These are phyloP conservation scores for Myotis brandtii DNA, from an alignment of 2,113 vertebrate genomes.

Conservation along the genomic window DNA sequence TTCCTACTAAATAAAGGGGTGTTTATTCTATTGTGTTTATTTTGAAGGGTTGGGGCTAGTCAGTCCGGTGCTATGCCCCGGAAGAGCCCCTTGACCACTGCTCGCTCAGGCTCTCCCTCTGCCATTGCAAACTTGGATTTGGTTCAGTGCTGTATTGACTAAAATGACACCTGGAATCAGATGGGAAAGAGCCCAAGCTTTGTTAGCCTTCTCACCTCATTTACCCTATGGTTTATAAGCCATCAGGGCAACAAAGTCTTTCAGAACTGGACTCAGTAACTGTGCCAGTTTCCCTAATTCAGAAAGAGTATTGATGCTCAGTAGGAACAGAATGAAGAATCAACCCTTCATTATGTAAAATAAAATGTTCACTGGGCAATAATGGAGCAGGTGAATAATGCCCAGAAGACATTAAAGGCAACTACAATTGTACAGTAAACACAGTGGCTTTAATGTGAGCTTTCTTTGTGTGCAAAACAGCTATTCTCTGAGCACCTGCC, in stretches of 20 bases:
- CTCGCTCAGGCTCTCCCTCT: background rate
- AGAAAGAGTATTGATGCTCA: background rate
- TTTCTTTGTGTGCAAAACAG: conserved; percentile 71
- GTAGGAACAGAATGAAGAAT: background rate
- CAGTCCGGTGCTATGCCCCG: background rate
- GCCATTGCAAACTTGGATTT: background rate
- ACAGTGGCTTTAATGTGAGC: conserved; percentile 71
- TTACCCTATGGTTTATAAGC: background rate
- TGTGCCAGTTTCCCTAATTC: background rate
- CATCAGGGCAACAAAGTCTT: background rate
- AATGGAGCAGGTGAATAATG: conserved; percentile 73
- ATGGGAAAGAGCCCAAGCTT: background rate
- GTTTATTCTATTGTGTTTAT: background rate
- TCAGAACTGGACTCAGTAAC: background rate
- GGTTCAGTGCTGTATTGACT: background rate
- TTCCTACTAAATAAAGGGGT: background rate
- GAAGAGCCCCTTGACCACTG: background rate
- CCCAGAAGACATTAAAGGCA: conserved; percentile 72
- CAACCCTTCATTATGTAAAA: conserved; percentile 15
- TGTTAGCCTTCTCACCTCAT: background rate
- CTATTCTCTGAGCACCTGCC: conserved; percentile 81
- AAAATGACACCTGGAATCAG: background rate
- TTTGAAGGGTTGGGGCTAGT: background rate
- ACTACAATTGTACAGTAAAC: conserved; percentile 79
- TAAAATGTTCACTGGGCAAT: conserved; percentile 54